phyloP scores from a whole-genome alignment of 2,797 vertebrate species.

The Acanthurus tractus region DNA sequence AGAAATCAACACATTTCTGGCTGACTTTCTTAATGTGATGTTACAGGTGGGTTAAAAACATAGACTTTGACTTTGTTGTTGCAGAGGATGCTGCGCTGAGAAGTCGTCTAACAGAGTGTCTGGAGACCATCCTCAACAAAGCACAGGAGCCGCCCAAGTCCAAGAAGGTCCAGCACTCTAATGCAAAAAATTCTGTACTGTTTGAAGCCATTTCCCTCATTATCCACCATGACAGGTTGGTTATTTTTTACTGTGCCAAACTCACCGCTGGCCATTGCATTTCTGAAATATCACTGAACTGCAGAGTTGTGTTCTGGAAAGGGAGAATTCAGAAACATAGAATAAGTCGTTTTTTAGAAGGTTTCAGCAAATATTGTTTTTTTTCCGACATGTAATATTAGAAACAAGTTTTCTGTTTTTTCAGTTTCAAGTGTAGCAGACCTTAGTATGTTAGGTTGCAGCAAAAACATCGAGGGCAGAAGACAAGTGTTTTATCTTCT shows the following conservation, averaged over 20 bases:
- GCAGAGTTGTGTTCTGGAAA: not conserved
- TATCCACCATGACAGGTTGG: conserved; percentile 96
- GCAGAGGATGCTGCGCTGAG: conserved; percentile 92
- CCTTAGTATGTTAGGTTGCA: not conserved
- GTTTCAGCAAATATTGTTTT: not conserved
- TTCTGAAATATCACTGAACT: not conserved
- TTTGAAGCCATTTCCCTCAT: conserved; percentile 97
- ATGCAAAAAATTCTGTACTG: conserved; percentile 95
- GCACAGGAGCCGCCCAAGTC: conserved; percentile 97
- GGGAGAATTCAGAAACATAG: not conserved
- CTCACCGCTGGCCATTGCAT: not conserved
- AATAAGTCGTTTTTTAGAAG: not conserved
- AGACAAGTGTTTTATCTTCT: no score
- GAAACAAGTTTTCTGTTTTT: not conserved
- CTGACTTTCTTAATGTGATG: not conserved
- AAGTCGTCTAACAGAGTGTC: conserved; percentile 94
- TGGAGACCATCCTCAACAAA: conserved; percentile 97
- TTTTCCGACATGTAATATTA: not conserved
- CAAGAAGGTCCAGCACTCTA: conserved; percentile 98
- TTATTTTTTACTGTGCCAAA: not conserved
- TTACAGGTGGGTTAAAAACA: no score
- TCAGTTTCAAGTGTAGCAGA: not conserved
- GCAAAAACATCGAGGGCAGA: not conserved
- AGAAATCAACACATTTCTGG: no score
- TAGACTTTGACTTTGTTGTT: conserved; percentile 11